Evolutionary conservation across 1,140 invertebrate species (phyloP).

Genomic region (Sitophilus oryzae): DNA sequence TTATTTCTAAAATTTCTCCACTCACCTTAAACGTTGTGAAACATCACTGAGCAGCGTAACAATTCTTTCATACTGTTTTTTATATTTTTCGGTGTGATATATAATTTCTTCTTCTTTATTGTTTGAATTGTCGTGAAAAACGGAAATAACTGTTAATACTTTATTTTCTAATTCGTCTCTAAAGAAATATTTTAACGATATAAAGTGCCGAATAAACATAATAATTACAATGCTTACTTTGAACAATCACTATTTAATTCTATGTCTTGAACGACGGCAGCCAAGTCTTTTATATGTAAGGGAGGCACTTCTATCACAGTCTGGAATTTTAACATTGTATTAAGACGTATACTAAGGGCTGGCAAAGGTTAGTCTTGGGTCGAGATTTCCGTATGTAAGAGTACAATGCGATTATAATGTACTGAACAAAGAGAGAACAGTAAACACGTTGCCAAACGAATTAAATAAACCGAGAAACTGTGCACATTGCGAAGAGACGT

Average conservation of each 20-base stretch:
- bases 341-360: no score
- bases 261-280: constrained; percentile 22
- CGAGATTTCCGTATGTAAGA: no score
- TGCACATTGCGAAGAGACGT: no score
- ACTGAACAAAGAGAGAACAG: no score
- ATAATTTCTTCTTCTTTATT: constrained; percentile 13
- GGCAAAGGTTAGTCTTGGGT: no score
- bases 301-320: constrained; percentile 15
- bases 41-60: constrained; percentile 21
- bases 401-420: no score
- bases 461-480: no score
- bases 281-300: constrained; percentile 10
- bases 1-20: constrained; percentile 1
- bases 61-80: constrained; percentile 11
- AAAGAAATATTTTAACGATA: no score
- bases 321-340: constrained; percentile 1
- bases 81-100: constrained; percentile 21
- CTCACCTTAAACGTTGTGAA: constrained; percentile 18
- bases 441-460: no score
- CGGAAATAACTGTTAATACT: constrained; percentile 20
- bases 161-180: constrained; percentile 22
- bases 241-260: constrained; percentile 14
- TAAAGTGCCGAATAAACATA: no score
- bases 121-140: constrained; percentile 9
- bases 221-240: constrained; percentile 16